These are phyloP conservation scores for Onychorhynchus coronatus DNA, from an alignment of 2,113 vertebrate species.

Conservation along the genomic window DNA sequence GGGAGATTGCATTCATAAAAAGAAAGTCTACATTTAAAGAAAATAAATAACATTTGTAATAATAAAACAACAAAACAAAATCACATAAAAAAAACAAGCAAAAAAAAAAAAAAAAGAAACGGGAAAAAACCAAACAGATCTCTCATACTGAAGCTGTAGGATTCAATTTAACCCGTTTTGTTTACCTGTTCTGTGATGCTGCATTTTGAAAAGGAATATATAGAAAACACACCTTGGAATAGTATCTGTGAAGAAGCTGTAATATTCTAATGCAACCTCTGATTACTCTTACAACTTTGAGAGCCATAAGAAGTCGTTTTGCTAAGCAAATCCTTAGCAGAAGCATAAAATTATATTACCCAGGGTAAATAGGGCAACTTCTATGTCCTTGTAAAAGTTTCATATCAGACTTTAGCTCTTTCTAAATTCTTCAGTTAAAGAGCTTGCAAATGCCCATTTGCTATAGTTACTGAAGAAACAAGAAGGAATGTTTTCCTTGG, in stretches of 20 bases:
- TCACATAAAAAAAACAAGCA: neutral
- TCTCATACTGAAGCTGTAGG: neutral
- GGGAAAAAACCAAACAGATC: neutral
- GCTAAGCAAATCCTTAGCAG: neutral
- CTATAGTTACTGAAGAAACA: neutral
- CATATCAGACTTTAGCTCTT: neutral
- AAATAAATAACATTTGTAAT: too few species aligned
- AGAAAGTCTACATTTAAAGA: neutral
- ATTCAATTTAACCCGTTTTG: neutral
- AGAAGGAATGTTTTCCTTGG: neutral
- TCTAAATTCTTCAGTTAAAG: neutral
- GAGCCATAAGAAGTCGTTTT: too few species aligned
- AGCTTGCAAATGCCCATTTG: neutral
- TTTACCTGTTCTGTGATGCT: neutral
- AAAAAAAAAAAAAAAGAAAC: neutral
- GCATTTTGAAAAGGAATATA: neutral
- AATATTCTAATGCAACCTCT: neutral
- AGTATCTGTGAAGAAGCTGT: neutral
- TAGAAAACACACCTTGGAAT: neutral
- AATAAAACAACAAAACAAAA: neutral
- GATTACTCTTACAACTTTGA: neutral
- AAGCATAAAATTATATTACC: neutral
- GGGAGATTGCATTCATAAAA: neutral
- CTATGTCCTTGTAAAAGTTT: neutral
- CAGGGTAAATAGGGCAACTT: neutral